Conservation (phyloP, 2,113 vertebrate species). For the Bungarus multicinctus region DNA sequence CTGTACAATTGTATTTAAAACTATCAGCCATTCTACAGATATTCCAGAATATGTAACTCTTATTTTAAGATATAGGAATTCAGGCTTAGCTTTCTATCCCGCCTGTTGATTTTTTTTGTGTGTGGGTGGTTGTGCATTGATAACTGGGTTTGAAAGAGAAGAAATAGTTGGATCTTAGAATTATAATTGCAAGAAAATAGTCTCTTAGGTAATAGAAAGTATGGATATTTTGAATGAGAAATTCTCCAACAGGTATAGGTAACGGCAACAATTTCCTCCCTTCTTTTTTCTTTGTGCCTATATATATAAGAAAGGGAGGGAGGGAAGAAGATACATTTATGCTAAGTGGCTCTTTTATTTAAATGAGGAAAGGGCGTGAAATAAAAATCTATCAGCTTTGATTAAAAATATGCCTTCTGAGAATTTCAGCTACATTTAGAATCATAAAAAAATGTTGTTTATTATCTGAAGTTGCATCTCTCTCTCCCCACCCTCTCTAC, state of each 20-base stretch:
- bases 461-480: not conserved
- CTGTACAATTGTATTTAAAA: not conserved
- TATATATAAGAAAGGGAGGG: not conserved
- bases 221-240: too few species aligned
- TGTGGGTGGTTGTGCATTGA: not conserved
- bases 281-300: not conserved
- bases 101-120: not conserved
- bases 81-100: not conserved
- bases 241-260: not conserved
- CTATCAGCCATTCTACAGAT: rapidly evolving
- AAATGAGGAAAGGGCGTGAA: not conserved
- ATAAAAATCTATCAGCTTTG: not conserved
- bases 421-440: not conserved
- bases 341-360: not conserved
- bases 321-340: not conserved
- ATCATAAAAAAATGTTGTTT: not conserved
- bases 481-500: not conserved
- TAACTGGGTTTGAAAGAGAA: not conserved
- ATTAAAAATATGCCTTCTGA: not conserved
- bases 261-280: not conserved
- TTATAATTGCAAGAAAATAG: not conserved
- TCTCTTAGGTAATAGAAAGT: not conserved
- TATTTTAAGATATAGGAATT: not conserved
- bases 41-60: not conserved
- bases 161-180: not conserved